Base-by-base conservation (phyloP, 2,113 vertebrate species). In the Nerophis lumbriciformis region DNA sequence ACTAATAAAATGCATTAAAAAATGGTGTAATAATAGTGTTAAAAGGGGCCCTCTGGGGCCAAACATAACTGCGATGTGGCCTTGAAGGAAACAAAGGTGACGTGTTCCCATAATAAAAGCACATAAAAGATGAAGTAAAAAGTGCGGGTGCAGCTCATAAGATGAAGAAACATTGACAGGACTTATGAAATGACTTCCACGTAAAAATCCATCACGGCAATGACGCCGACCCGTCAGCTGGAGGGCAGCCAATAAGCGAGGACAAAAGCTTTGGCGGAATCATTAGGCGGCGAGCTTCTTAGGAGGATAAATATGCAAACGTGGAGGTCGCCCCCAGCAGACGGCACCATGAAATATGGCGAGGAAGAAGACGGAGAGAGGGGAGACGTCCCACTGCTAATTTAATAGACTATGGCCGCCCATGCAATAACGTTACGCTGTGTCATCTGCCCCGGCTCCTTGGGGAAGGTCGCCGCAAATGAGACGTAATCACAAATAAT, bases 171-270 rank as follows among this genome's bases (percentile, higher is more conserved):
- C 21, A 72, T 60, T 35, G 47, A 21, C 47, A 5, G 45, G 44
- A 14, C 53, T 16, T 60, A 78, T 77, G 71, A 80, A 80, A 83
- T 77, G 68, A 81, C 59, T 55, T 9, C 37, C 48, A 70, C 69
- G 83, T 76, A 59, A 68, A 82, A 81, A 80, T 83, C 76, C 72
- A 81, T 84, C 78, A 73, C 73, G 53, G 54, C 38, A 75, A 77
- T 52, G 55, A 71, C 56, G n/a, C 77, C 84, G 86, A 87, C 85
- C 82, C 84, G 84, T 87, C 69, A 61, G 66, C 70, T 83, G 45
- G 58, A 76, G 57, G 55, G 66, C 72, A 60, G 78, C 84, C 77
- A 80, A 85, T 79, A 83, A 85, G 75, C 76, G 81, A 83, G 77
- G 75, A 80, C 79, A 75, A 69, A 72, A 59, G 50, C 61, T 73